Evolutionary conservation across 1,140 invertebrate species (phyloP).

Genomic region (Eciton burchellii): DNA sequence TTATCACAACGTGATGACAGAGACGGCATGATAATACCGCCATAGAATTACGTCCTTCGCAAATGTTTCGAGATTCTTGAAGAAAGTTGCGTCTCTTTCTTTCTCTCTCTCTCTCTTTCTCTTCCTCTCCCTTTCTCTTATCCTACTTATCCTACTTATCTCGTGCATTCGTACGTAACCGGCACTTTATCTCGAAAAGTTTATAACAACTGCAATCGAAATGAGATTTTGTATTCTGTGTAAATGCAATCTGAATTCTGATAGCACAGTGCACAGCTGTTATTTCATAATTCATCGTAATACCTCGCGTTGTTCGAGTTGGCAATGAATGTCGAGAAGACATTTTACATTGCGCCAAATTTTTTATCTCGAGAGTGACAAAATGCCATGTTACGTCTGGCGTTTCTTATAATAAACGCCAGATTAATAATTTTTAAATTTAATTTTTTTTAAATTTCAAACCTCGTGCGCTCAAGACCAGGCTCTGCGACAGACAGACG

Average conservation of each 20-base stretch:
- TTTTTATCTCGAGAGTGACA: conserved; percentile 18
- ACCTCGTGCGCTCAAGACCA: not conserved
- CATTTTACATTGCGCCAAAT: conserved; percentile 17
- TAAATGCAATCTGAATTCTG: conserved; percentile 30
- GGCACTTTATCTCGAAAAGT: not conserved
- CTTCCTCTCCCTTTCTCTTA: too few species aligned
- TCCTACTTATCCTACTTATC: not conserved
- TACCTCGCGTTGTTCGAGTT: conserved; percentile 43
- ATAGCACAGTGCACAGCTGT: conserved; percentile 39
- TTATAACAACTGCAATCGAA: conserved; percentile 27
- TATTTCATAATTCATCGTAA: conserved; percentile 39
- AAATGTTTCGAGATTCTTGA: conserved; percentile 30
- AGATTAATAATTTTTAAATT: not conserved
- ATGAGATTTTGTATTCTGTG: too few species aligned
- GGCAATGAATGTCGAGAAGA: conserved; percentile 27
- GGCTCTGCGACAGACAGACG: not conserved
- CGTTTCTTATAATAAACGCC: conserved; percentile 19
- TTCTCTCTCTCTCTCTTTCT: too few species aligned
- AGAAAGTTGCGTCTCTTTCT: not conserved
- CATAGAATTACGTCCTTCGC: conserved; percentile 6
- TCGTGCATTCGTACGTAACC: not conserved
- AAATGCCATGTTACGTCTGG: not conserved
- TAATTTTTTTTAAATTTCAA: too few species aligned
- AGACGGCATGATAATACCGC: not conserved
- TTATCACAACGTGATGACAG: not conserved